Percentiles rank a stretch among this genome's conserved stretches.
Conservation (phyloP, 2,113 vertebrate genomes). For the Propithecus coquereli region DNA sequence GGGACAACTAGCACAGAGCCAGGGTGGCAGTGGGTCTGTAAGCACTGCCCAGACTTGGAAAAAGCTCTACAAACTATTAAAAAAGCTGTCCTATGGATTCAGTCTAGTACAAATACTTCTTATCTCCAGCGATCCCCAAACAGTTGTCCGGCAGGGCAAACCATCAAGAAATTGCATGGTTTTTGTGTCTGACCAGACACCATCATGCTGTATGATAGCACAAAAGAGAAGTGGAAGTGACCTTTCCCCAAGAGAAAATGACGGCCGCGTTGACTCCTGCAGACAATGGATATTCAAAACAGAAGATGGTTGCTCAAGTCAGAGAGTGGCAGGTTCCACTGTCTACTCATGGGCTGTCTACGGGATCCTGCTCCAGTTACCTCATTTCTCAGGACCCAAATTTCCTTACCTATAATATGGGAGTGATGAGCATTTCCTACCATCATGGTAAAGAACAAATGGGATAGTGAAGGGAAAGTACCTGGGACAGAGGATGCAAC, state of each 20-base stretch:
- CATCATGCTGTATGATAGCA: not conserved
- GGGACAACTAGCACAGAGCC: not conserved
- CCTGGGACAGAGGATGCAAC: not conserved
- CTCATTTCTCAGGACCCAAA: not conserved
- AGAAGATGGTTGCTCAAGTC: not conserved
- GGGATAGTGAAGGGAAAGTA: not conserved
- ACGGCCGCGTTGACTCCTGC: not conserved
- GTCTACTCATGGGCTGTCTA: not conserved
- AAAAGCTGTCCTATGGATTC: not conserved
- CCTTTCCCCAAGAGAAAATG: not conserved
- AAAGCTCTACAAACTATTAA: not conserved
- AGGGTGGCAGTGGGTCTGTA: not conserved
- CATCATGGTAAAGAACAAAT: not conserved
- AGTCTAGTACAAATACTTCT: not conserved
- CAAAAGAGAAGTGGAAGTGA: not conserved
- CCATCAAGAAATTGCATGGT: not conserved
- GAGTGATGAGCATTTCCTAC: not conserved
- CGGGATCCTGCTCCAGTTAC: not conserved
- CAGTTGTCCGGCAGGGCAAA: not conserved
- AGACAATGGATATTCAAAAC: not conserved
- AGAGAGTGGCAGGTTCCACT: not conserved
- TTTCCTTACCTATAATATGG: not conserved
- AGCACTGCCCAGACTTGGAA: not conserved
- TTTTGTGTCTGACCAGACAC: not conserved
- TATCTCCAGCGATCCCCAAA: not conserved